phyloP scores from a whole-genome alignment of 2,888 invertebrate genomes.

The Stramonita haemastoma region DNA sequence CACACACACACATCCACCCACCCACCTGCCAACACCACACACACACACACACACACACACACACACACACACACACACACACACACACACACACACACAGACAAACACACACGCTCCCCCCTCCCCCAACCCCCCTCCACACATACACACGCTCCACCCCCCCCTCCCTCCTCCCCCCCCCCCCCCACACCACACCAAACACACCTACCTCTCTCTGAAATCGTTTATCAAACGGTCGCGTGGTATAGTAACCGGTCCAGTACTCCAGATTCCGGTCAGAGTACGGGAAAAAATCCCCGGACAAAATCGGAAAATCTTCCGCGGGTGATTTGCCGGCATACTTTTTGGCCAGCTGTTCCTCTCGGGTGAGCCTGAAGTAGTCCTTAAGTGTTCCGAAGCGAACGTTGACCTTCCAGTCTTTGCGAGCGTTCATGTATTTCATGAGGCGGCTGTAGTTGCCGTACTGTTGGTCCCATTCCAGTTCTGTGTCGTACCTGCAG shows the following conservation, averaged over 20 bases:
- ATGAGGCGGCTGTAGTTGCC: constrained; percentile 91
- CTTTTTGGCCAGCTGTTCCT: constrained; percentile 75
- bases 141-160: too few species aligned
- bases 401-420: constrained; percentile 79
- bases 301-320: constrained; percentile 83
- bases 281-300: constrained; percentile 97
- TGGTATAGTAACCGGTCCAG: constrained; percentile 98
- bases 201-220: constrained; percentile 82
- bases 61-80: background rate
- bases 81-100: too few species aligned
- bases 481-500: constrained; percentile 85
- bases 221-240: constrained; percentile 84
- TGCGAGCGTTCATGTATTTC: constrained; percentile 90
- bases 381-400: constrained; percentile 91
- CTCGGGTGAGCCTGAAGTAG: constrained; percentile 86
- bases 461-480: constrained; percentile 97
- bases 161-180: too few species aligned
- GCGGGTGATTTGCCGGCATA: constrained; percentile 46
- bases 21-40: too few species aligned
- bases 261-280: constrained; percentile 91
- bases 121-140: too few species aligned
- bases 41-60: background rate
- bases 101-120: too few species aligned
- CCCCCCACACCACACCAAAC: background rate
- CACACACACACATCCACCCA: too few species aligned